Conservation (phyloP, 2,113 vertebrate species). For the Xenus cinereus region DNA sequence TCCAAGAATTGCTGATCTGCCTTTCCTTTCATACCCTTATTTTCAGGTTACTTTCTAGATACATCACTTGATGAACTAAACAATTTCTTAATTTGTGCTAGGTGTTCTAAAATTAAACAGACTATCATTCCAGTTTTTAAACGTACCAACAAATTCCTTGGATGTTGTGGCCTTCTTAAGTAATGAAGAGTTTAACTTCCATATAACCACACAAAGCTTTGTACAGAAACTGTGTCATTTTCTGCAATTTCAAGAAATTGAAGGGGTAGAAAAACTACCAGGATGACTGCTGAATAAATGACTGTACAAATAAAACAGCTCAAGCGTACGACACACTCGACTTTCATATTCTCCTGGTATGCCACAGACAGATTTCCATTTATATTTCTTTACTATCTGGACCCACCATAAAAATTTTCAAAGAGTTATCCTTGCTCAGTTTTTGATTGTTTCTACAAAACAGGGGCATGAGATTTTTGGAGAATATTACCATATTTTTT, state of each 20-base stretch:
- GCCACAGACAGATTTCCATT: background rate
- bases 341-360: background rate
- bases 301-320: slow-evolving; percentile 24
- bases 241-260: background rate
- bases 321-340: background rate
- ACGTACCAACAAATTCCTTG: background rate
- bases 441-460: background rate
- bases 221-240: background rate
- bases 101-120: background rate
- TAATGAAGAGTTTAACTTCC: background rate
- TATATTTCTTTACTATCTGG: background rate
- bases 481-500: background rate
- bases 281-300: slow-evolving; percentile 6
- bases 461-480: background rate
- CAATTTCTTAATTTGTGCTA: background rate
- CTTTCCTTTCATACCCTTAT: background rate
- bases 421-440: background rate
- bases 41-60: background rate
- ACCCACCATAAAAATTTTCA: background rate
- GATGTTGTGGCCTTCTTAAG: background rate
- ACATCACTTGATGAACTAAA: background rate
- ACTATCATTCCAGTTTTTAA: background rate
- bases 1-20: background rate
- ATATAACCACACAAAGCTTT: background rate
- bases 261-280: background rate